These are phyloP conservation scores for Koerneria pararmatus DNA, from an alignment of 2,888 invertebrate species.

Conservation along the genomic window DNA sequence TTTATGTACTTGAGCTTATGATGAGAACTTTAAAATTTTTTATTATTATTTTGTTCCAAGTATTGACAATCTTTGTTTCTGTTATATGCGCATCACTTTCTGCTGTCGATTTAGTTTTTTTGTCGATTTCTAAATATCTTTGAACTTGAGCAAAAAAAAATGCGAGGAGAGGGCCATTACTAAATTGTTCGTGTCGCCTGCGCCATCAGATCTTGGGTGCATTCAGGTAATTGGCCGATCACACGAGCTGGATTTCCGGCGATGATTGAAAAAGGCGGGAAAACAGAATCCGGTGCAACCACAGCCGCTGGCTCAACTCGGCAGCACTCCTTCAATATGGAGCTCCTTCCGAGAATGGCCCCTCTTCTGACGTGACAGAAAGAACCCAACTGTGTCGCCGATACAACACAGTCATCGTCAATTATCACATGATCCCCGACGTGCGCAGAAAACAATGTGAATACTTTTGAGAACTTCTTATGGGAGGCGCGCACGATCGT, in stretches of 20 bases:
- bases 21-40: too few relatives aligned
- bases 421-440: slow-evolving; percentile 87
- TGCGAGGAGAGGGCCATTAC: too few relatives aligned
- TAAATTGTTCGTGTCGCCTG: slow-evolving; percentile 46
- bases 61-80: too few relatives aligned
- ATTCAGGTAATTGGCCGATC: slow-evolving; percentile 45
- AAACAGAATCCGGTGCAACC: slow-evolving; percentile 89
- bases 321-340: slow-evolving; percentile 40
- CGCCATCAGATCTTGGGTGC: slow-evolving; percentile 45
- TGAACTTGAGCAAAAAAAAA: too few relatives aligned
- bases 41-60: too few relatives aligned
- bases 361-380: slow-evolving; percentile 25
- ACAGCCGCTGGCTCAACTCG: slow-evolving; percentile 91
- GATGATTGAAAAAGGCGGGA: slow-evolving; percentile 88
- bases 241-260: slow-evolving; percentile 73
- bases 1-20: too few relatives aligned
- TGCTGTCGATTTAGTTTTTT: too few relatives aligned
- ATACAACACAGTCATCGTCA: slow-evolving; percentile 76
- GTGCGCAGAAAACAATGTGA: slow-evolving; percentile 73
- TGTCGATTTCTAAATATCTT: too few relatives aligned
- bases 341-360: slow-evolving; percentile 73
- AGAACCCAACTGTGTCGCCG: slow-evolving; percentile 77
- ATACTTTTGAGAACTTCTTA: slow-evolving; percentile 97
- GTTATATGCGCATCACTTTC: too few relatives aligned
- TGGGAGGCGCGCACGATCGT: slow-evolving; percentile 93